Evolutionary conservation across 2,888 invertebrate species (phyloP).

Genomic region (Trichopoda pennipes): DNA sequence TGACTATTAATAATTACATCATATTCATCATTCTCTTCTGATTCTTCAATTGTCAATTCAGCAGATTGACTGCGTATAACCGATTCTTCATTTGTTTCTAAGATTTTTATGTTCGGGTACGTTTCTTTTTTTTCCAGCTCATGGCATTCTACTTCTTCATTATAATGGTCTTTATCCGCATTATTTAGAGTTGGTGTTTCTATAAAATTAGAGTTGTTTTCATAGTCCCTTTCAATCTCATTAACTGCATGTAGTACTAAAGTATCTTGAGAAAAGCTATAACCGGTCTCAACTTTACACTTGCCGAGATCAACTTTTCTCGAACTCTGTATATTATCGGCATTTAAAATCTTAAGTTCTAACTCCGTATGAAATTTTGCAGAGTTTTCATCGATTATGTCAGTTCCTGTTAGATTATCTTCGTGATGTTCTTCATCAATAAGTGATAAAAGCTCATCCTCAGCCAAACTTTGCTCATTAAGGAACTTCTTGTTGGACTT

Average conservation of each 20-base stretch:
- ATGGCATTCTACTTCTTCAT: constrained; percentile 64
- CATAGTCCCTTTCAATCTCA: constrained; percentile 44
- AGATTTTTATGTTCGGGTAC: constrained; percentile 39
- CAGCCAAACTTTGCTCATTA: constrained; percentile 40
- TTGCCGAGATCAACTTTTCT: neutral
- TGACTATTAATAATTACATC: constrained; percentile 70
- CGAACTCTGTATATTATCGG: constrained; percentile 2
- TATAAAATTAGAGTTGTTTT: constrained; percentile 30
- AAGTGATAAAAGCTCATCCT: constrained; percentile 58
- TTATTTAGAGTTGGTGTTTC: constrained; percentile 19
- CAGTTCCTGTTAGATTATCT: neutral
- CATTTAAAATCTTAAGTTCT: neutral
- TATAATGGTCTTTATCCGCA: constrained; percentile 1
- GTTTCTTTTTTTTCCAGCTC: constrained; percentile 55
- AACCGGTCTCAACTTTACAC: constrained; percentile 13
- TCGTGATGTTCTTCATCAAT: constrained; percentile 39
- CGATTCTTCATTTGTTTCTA: constrained; percentile 53
- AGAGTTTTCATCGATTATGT: neutral
- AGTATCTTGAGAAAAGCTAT: constrained; percentile 35
- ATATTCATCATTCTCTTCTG: constrained; percentile 68
- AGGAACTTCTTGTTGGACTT: constrained; percentile 21
- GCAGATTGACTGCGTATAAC: constrained; percentile 37
- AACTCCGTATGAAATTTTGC: neutral
- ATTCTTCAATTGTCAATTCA: constrained; percentile 50
- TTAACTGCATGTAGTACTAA: constrained; percentile 25